Conservation (phyloP, 2,797 vertebrate species). For the Onychomys torridus region DNA sequence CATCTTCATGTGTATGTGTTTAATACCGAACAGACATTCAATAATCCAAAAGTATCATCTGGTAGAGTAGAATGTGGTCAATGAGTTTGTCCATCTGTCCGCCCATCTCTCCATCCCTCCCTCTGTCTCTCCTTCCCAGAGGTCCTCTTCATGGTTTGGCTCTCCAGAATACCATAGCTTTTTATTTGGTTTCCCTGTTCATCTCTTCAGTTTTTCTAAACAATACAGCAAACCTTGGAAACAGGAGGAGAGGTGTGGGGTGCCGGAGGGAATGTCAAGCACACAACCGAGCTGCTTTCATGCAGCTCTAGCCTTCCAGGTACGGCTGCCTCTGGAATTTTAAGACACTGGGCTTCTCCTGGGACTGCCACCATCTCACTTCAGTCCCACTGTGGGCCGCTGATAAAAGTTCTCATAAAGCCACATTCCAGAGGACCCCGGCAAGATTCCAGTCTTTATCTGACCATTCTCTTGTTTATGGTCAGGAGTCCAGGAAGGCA, state of each 20-base stretch:
- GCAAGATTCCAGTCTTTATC: neutral
- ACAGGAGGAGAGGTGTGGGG: neutral
- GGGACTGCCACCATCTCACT: constrained; percentile 34
- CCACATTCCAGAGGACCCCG: neutral
- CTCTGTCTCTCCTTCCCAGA: too few relatives aligned
- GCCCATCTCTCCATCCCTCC: neutral
- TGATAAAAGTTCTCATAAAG: constrained; percentile 11
- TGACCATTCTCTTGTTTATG: neutral
- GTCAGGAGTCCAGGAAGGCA: neutral
- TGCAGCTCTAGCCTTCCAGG: neutral
- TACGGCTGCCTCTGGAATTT: neutral
- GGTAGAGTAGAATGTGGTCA: neutral
- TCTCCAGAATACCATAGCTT: neutral
- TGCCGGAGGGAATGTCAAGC: neutral
- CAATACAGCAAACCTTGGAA: neutral
- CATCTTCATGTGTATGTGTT: neutral
- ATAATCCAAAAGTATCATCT: neutral
- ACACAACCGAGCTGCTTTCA: neutral
- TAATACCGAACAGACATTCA: neutral
- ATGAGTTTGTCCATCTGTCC: neutral
- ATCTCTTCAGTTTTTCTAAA: neutral
- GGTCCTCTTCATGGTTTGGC: neutral
- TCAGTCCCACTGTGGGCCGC: neutral
- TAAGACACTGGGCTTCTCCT: constrained; percentile 10
- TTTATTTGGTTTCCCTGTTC: neutral